Base-by-base conservation (phyloP, 2,797 vertebrate species). In the Momotus momota region DNA sequence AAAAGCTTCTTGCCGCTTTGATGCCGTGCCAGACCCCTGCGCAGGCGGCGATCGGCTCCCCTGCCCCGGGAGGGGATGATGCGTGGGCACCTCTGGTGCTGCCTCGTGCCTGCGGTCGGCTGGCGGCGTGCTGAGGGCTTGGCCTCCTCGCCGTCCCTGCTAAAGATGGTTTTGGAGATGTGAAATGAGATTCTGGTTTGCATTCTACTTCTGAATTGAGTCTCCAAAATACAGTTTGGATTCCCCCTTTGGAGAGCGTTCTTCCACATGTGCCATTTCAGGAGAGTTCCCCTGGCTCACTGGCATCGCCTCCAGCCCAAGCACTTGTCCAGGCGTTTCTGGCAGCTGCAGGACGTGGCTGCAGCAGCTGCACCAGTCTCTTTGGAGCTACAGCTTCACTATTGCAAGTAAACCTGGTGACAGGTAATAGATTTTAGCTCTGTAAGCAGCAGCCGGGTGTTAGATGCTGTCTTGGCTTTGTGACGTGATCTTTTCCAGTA, bases 71-170 rank as follows among this genome's bases (percentile, higher is more conserved):
- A 40, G 7, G 10, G 57, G n/a, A 54, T 4, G 0, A 41, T 38
- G 75, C 2, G 2, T 3, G 70, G 86, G 31, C 35, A 10, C 52
- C 29, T 40, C 23, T 7, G 66, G 81, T 45, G 61, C 10, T 22
- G 58, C 66, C 48, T 58, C 0, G 0, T 19, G 31, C 25, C 60
- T 2, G 4, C 35, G 16, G 31, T 12, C 2, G 8, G 27, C 72
- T 71, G 77, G 38, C 72, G 57, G 72, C 8, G 4, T 4, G 33
- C 6, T 7, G 52, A 19, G 49, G 17, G 1, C 0, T 48, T 43
- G 57, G 27, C 73, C 33, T 58, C 1, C 4, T 38, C 55, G 17
- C 49, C 11, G 1, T 41, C 26, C 22, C n/a, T 31, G n/a, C 74
- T 43, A 8, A 33, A 61, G 35, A 22, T 31, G 57, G 12, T 5